phyloP scores from a whole-genome alignment of 2,113 vertebrate genomes.

The Corapipo altera region DNA sequence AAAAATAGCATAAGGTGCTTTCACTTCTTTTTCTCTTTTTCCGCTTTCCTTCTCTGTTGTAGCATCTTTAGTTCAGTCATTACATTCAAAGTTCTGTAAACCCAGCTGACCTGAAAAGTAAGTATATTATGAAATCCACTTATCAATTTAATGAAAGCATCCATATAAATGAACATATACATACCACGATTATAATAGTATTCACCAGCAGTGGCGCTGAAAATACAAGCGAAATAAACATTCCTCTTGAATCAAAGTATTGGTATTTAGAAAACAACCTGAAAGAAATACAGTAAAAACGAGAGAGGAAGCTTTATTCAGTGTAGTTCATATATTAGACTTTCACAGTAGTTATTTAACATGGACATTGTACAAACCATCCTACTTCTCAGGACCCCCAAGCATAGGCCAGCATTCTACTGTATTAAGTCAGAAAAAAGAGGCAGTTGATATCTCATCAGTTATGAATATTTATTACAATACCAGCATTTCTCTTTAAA shows the following conservation, averaged over 20 bases:
- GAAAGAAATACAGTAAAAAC: slow-evolving; percentile 10
- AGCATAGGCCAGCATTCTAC: neutral
- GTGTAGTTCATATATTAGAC: neutral
- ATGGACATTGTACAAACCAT: neutral
- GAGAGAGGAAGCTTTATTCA: neutral
- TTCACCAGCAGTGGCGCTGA: slow-evolving; percentile 90
- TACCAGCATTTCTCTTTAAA: neutral
- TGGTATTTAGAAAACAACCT: slow-evolving; percentile 92
- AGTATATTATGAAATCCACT: neutral
- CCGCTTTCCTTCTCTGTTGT: slow-evolving; percentile 79
- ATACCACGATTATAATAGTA: slow-evolving; percentile 90
- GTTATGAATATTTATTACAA: neutral
- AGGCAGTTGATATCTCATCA: neutral
- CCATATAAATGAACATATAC: slow-evolving; percentile 55
- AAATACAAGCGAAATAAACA: slow-evolving; percentile 94
- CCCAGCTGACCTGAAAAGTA: slow-evolving; percentile 84
- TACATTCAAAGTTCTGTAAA: slow-evolving; percentile 84
- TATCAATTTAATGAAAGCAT: neutral
- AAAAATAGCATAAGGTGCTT: rapidly evolving
- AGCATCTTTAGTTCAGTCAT: slow-evolving; percentile 89
- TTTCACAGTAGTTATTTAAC: neutral
- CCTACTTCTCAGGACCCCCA: neutral
- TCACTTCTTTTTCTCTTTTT: slow-evolving; percentile 71
- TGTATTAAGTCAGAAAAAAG: neutral
- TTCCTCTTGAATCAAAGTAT: slow-evolving; percentile 95